phyloP scores from a whole-genome alignment of 2,888 invertebrate genomes.

The Andrena bicolor region DNA sequence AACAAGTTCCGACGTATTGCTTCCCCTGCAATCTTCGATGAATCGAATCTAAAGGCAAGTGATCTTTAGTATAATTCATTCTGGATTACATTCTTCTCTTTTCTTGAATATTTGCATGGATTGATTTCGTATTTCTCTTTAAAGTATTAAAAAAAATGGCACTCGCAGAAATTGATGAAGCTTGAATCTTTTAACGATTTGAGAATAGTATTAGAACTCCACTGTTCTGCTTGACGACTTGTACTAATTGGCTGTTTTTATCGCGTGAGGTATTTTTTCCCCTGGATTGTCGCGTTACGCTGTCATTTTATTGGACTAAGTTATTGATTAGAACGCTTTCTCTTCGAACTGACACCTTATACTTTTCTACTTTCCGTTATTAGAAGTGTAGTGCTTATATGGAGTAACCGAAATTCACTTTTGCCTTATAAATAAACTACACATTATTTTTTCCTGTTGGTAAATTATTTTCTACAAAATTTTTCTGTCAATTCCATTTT shows the following conservation, averaged over 20 bases:
- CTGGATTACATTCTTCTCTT: neutral
- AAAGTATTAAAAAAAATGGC: neutral
- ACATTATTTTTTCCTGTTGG: too few species aligned
- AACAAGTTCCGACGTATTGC: neutral
- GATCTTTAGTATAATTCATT: neutral
- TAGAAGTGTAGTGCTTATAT: too few species aligned
- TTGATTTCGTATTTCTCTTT: neutral
- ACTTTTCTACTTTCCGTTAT: neutral
- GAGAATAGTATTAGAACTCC: slow-evolving; percentile 32
- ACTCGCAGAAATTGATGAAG: neutral
- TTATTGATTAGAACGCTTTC: slow-evolving; percentile 42
- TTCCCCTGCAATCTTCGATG: neutral
- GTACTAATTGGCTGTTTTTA: slow-evolving; percentile 39
- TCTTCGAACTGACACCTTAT: slow-evolving; percentile 7
- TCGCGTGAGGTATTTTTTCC: slow-evolving; percentile 29
- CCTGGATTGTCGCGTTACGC: slow-evolving; percentile 1
- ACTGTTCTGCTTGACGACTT: slow-evolving; percentile 27
- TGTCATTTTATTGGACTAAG: slow-evolving; percentile 27
- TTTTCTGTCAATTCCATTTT: too few species aligned
- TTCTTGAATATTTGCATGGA: neutral
- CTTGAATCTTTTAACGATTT: slow-evolving; percentile 5
- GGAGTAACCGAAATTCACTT: too few species aligned
- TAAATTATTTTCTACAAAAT: too few species aligned
- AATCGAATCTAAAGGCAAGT: neutral
- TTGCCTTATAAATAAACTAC: too few species aligned